Evolutionary conservation across 2,113 vertebrate species (phyloP).

Genomic region (Mustela lutreola): DNA sequence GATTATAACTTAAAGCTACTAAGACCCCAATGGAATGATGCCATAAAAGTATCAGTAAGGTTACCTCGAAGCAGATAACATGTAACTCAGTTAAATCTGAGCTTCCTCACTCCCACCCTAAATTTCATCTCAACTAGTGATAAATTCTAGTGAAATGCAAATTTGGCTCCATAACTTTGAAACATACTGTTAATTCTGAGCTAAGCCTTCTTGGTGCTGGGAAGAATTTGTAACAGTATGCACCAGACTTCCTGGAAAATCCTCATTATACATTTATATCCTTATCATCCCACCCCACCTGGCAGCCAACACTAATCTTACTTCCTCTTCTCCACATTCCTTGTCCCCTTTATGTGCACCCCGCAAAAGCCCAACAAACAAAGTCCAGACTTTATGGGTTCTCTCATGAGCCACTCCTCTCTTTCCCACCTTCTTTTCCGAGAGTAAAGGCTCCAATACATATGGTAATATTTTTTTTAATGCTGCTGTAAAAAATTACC

Average conservation of each 20-base stretch:
- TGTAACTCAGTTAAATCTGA: background rate
- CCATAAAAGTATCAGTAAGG: background rate
- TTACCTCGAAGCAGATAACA: background rate
- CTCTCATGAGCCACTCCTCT: background rate
- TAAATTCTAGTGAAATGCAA: background rate
- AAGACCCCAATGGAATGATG: background rate
- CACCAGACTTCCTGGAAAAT: background rate
- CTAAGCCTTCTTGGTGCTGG: background rate
- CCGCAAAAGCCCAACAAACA: background rate
- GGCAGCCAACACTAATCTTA: background rate
- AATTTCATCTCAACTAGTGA: background rate
- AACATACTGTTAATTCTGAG: background rate
- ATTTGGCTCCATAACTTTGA: background rate
- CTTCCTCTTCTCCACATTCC: background rate
- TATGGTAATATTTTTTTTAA: background rate
- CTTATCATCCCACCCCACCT: accelerated
- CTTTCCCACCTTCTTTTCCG: background rate
- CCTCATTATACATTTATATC: background rate
- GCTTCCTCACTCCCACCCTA: background rate
- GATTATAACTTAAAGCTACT: background rate
- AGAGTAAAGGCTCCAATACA: background rate
- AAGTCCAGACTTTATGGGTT: background rate
- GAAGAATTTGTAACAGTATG: background rate
- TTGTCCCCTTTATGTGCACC: background rate
- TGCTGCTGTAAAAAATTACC: background rate